Evolutionary conservation across 2,113 vertebrate species (phyloP).

Genomic region (Phaetusa simplex): DNA sequence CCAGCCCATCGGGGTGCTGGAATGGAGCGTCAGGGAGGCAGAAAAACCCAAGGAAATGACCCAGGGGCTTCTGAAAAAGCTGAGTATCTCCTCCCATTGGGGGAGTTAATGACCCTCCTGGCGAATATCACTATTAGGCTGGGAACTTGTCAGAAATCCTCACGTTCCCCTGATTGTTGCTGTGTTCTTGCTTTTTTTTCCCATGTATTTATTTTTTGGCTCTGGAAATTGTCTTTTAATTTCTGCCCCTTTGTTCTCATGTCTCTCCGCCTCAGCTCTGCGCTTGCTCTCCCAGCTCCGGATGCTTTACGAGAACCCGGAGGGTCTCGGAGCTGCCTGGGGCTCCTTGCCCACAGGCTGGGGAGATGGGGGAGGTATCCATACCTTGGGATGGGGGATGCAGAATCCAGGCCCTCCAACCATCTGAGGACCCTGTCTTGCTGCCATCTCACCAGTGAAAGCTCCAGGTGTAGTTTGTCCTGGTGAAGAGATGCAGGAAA

Average conservation of each 20-base stretch:
- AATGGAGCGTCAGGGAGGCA: background rate
- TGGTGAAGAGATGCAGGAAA: background rate
- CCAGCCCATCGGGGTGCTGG: accelerated
- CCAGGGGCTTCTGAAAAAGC: background rate
- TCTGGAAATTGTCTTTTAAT: conserved; percentile 48
- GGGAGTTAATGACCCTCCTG: conserved; percentile 30
- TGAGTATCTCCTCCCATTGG: background rate
- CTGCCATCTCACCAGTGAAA: background rate
- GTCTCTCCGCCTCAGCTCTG: background rate
- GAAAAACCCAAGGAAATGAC: background rate
- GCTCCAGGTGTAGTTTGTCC: background rate
- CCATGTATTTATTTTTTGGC: background rate
- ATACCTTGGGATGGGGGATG: accelerated
- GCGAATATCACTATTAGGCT: background rate
- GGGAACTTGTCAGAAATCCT: conserved; percentile 28
- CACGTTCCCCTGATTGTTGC: background rate
- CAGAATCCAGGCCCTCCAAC: background rate
- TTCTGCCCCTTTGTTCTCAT: background rate
- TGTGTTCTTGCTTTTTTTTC: background rate
- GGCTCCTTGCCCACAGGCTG: accelerated
- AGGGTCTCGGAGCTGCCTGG: background rate
- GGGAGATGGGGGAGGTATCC: background rate
- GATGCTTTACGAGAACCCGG: background rate
- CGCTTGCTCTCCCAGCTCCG: accelerated
- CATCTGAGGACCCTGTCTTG: accelerated